Percentiles rank a stretch among this genome's conserved stretches.
Conservation (phyloP, 2,888 invertebrate species). For the Idaea aversata region DNA sequence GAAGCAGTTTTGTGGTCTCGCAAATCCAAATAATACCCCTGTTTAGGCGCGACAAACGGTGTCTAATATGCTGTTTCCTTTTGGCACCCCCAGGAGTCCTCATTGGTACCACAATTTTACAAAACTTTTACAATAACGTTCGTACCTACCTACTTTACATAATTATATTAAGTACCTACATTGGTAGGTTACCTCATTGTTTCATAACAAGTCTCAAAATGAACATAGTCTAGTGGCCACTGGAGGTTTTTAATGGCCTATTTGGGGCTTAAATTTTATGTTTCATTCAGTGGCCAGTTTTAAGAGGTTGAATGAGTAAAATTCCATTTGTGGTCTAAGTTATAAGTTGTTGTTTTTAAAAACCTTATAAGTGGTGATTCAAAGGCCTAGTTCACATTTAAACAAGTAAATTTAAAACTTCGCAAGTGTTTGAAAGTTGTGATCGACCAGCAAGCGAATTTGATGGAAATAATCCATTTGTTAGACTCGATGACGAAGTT, state of each 20-base stretch:
- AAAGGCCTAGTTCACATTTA: too few relatives aligned
- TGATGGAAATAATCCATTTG: too few relatives aligned
- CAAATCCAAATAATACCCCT: neutral
- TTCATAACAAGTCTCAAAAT: constrained; percentile 31
- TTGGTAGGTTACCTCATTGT: constrained; percentile 14
- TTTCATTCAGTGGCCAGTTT: constrained; percentile 69
- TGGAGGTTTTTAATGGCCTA: constrained; percentile 59
- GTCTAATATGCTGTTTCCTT: neutral
- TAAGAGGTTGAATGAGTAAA: constrained; percentile 73
- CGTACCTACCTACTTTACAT: neutral
- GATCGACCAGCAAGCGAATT: too few relatives aligned
- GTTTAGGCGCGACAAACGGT: neutral
- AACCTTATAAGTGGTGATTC: too few relatives aligned
- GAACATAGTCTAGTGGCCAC: constrained; percentile 42
- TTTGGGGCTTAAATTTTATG: constrained; percentile 63
- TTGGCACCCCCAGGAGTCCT: neutral
- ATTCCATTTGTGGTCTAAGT: constrained; percentile 45
- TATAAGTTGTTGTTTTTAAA: constrained; percentile 18
- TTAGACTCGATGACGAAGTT: too few relatives aligned
- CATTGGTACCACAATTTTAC: neutral
- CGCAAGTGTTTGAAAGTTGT: too few relatives aligned
- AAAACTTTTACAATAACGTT: neutral
- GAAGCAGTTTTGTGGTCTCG: too few relatives aligned
- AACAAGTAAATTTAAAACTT: too few relatives aligned
- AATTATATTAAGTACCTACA: neutral